Evolutionary conservation across 1,140 invertebrate genomes (phyloP).

Genomic region (Trachymyrmex septentrionalis): DNA sequence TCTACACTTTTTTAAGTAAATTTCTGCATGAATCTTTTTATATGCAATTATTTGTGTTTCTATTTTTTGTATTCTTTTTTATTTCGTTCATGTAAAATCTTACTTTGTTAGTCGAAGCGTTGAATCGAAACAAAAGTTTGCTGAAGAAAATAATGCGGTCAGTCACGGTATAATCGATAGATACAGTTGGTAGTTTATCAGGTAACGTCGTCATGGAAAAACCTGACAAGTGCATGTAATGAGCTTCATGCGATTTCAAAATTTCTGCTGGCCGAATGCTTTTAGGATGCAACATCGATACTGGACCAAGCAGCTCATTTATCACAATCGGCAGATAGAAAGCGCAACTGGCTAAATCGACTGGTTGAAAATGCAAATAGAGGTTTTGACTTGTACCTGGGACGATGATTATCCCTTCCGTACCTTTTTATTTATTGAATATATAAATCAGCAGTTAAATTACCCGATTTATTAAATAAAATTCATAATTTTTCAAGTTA

Average conservation of each 20-base stretch:
- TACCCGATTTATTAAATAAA: background rate
- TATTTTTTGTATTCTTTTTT: background rate
- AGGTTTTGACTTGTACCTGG: slow-evolving; percentile 58
- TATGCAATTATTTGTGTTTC: background rate
- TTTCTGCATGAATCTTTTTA: background rate
- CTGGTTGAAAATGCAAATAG: slow-evolving; percentile 78
- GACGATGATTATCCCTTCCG: slow-evolving; percentile 17
- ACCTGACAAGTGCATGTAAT: slow-evolving; percentile 34
- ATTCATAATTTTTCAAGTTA: background rate
- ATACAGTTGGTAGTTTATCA: slow-evolving; percentile 59
- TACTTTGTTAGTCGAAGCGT: slow-evolving; percentile 49
- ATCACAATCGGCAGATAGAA: slow-evolving; percentile 79
- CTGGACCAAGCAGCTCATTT: slow-evolving; percentile 78
- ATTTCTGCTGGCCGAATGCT: slow-evolving; percentile 44
- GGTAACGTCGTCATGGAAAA: slow-evolving; percentile 43
- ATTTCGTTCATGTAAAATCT: background rate
- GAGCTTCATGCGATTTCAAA: slow-evolving; percentile 31
- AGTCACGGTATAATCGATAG: slow-evolving; percentile 65
- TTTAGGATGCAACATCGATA: slow-evolving; percentile 35
- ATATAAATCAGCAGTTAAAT: background rate
- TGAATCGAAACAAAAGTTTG: slow-evolving; percentile 70
- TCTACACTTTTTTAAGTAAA: background rate
- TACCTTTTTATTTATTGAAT: slow-evolving; percentile 35
- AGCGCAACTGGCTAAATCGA: slow-evolving; percentile 70
- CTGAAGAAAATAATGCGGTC: slow-evolving; percentile 61